Evolutionary conservation across 2,797 vertebrate genomes (phyloP), one percentile per base, ranked within the genome.

Genomic region (Limnodromus scolopaceus): DNA sequence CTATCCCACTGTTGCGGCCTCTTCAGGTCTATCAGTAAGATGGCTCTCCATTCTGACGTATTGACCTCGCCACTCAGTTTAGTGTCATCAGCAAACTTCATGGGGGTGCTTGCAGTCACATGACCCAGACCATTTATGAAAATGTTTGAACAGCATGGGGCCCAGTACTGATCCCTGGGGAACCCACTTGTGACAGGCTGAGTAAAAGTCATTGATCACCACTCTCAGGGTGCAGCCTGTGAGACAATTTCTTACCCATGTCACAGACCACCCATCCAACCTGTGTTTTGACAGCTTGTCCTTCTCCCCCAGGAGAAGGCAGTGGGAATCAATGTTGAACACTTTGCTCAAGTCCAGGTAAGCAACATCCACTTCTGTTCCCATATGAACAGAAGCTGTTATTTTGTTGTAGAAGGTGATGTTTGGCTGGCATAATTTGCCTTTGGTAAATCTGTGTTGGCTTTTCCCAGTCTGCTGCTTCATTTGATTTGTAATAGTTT

Each of bases 101-200:
- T 34, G 9, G 48, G 5, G 12, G 22, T 22, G 20, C 6, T 61
- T 68, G 39, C 32, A 36, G 20, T 53, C 7, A 9, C n/a, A 66
- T 22, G 1, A 10, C 28, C 24, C 9, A 68, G 34, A 53, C 15
- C 4, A 19, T 48, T 69, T 41, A 61, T n/a, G 36, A 77, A 76
- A 6, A 36, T 49, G 7, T 6, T 6, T 75, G 20, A 75, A 54
- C 34, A 39, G 3, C 0, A 0, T 30, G 16, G 20, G 14, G 3
- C 10, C 61, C 7, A 19, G 32, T 55, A 63, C 3, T 6, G 12
- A 23, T 22, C 6, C 13, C 32, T 13, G 32, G 27, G 4, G 18
- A 76, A 27, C 5, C 22, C 12, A 6, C 11, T 49, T n/a, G 9
- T 48, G 38, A 57, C 36, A 79, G 38, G 16, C 20, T 75, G 20